Conservation (phyloP, 1,140 invertebrate genomes). For the Holotrichia oblita region DNA sequence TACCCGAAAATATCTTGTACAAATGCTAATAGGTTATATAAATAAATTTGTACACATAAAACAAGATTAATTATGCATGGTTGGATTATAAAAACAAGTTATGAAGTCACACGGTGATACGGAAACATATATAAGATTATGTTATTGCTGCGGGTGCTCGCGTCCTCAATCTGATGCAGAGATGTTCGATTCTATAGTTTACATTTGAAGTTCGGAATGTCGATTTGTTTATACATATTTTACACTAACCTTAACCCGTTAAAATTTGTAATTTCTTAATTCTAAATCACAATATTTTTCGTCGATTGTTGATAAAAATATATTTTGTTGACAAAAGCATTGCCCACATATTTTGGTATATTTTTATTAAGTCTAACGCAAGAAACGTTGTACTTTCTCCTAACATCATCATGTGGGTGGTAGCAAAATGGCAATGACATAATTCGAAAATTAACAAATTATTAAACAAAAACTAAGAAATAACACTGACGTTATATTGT, state of each 20-base stretch:
- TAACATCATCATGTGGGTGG: too few relatives aligned
- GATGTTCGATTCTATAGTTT: background rate
- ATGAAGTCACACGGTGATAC: background rate
- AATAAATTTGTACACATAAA: conserved; percentile 1
- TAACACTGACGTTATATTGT: too few relatives aligned
- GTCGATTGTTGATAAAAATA: background rate
- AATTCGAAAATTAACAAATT: too few relatives aligned
- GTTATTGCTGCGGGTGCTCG: background rate
- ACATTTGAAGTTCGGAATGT: background rate
- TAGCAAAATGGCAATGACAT: too few relatives aligned
- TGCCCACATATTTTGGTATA: too few relatives aligned
- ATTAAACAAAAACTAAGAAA: too few relatives aligned
- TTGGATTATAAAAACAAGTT: conserved; percentile 3
- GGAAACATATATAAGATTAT: background rate
- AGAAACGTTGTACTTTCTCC: too few relatives aligned
- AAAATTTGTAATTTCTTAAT: too few relatives aligned
- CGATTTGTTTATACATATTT: background rate
- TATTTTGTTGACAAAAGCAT: too few relatives aligned
- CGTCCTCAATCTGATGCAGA: background rate
- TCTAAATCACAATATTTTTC: background rate
- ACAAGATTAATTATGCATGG: conserved; percentile 13
- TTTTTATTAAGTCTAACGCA: too few relatives aligned
- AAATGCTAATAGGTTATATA: background rate
- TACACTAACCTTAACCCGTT: background rate
- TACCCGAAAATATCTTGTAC: background rate